Conservation (phyloP, 2,888 invertebrate genomes). For the Drosophila kambysellisi region DNA sequence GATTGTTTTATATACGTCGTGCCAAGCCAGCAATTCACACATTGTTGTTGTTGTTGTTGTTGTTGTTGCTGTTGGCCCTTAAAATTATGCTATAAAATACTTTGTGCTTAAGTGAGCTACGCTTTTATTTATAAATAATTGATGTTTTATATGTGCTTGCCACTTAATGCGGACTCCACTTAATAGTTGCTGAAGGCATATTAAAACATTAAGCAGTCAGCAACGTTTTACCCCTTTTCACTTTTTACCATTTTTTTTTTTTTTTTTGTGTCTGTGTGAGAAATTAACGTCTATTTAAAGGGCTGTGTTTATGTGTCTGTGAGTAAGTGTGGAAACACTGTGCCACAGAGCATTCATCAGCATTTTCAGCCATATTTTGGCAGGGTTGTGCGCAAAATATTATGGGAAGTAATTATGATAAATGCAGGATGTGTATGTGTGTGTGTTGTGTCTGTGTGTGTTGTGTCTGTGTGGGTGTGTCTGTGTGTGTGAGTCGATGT, state of each 20-base stretch:
- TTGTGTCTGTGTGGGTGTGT: conserved; percentile 28
- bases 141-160: conserved; percentile 71
- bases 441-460: conserved; percentile 39
- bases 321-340: conserved; percentile 11
- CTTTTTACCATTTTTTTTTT: conserved; percentile 8
- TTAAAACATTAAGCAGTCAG: conserved; percentile 69
- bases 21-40: conserved; percentile 50
- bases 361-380: conserved; percentile 68
- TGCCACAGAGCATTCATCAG: conserved; percentile 63
- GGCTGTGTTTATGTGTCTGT: conserved; percentile 4
- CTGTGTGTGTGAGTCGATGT: conserved; percentile 15
- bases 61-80: conserved; percentile 43
- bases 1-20: conserved; percentile 13
- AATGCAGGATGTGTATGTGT: conserved; percentile 69
- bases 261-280: conserved; percentile 20
- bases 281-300: conserved; percentile 36
- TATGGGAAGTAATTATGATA: conserved; percentile 80
- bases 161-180: conserved; percentile 65
- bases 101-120: conserved; percentile 57
- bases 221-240: conserved; percentile 5
- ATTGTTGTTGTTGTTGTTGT: conserved; percentile 24
- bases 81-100: conserved; percentile 70
- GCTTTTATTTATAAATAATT: conserved; percentile 68
- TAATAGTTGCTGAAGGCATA: conserved; percentile 78
- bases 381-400: conserved; percentile 59